These are phyloP conservation scores for Spodoptera picta DNA, from an alignment of 2,888 invertebrate species.

Conservation along the genomic window DNA sequence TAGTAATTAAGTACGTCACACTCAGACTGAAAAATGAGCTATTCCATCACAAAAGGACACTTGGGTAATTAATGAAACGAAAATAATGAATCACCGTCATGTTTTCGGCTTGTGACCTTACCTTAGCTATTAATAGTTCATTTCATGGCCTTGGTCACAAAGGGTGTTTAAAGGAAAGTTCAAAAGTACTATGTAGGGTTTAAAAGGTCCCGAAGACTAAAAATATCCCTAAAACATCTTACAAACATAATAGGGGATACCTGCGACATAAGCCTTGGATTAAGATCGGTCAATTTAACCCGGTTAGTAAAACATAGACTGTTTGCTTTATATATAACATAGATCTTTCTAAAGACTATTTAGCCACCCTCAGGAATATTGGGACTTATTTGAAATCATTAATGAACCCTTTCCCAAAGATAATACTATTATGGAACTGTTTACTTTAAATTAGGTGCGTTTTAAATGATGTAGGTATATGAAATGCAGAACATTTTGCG, in stretches of 20 bases:
- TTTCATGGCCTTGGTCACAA: constrained; percentile 20
- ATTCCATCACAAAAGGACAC: constrained; percentile 2
- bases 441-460: background rate
- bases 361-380: too few relatives aligned
- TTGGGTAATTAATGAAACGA: constrained; percentile 3
- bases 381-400: too few relatives aligned
- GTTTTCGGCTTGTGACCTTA: constrained; percentile 14
- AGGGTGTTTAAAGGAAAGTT: constrained; percentile 24
- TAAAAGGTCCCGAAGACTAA: constrained; percentile 11
- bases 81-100: constrained; percentile 17
- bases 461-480: background rate
- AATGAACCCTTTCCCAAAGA: too few relatives aligned
- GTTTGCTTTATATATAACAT: too few relatives aligned
- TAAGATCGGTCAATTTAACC: too few relatives aligned
- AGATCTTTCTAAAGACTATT: too few relatives aligned
- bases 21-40: too few relatives aligned
- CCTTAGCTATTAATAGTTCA: constrained; percentile 28
- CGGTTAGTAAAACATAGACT: too few relatives aligned
- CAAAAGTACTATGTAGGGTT: constrained; percentile 12
- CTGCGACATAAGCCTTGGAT: too few relatives aligned
- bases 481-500: constrained; percentile 27
- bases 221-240: constrained; percentile 3
- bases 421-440: too few relatives aligned
- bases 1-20: too few relatives aligned
- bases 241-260: too few relatives aligned